phyloP scores from a whole-genome alignment of 2,888 invertebrate species.

The Trichacis sp. region DNA sequence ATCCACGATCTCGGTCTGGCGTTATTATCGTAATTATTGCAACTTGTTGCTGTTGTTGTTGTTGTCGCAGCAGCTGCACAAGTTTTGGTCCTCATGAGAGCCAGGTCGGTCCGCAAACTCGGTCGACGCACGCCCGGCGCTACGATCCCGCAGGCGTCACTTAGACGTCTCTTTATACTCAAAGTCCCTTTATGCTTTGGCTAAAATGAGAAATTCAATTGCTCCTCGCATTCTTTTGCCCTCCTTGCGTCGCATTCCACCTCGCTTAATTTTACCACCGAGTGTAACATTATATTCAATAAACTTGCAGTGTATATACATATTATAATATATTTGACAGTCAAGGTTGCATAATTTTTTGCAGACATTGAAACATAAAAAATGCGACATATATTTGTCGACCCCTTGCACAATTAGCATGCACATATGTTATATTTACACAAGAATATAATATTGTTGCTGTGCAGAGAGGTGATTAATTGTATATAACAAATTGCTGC shows the following conservation, averaged over 20 bases:
- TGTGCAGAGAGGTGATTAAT: background rate
- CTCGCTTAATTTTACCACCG: too few relatives aligned
- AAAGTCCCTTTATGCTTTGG: slow-evolving; percentile 73
- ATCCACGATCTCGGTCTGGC: slow-evolving; percentile 64
- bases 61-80: slow-evolving; percentile 76
- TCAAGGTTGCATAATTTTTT: too few relatives aligned
- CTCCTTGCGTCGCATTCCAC: too few relatives aligned
- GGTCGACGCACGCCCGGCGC: slow-evolving; percentile 90
- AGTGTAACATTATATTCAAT: too few relatives aligned
- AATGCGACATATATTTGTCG: background rate
- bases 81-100: slow-evolving; percentile 88
- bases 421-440: background rate
- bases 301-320: too few relatives aligned
- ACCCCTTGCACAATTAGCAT: background rate
- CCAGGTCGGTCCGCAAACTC: slow-evolving; percentile 88
- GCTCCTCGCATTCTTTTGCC: background rate
- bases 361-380: too few relatives aligned
- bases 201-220: slow-evolving; percentile 42
- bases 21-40: too few relatives aligned
- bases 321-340: too few relatives aligned
- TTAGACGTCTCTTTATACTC: slow-evolving; percentile 84
- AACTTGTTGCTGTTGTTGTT: slow-evolving; percentile 69
- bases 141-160: slow-evolving; percentile 89
- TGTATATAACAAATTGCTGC: background rate
- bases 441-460: background rate